These are phyloP conservation scores for Penaeus japonicus DNA, from an alignment of 1,140 invertebrate genomes.

Conservation along the genomic window DNA sequence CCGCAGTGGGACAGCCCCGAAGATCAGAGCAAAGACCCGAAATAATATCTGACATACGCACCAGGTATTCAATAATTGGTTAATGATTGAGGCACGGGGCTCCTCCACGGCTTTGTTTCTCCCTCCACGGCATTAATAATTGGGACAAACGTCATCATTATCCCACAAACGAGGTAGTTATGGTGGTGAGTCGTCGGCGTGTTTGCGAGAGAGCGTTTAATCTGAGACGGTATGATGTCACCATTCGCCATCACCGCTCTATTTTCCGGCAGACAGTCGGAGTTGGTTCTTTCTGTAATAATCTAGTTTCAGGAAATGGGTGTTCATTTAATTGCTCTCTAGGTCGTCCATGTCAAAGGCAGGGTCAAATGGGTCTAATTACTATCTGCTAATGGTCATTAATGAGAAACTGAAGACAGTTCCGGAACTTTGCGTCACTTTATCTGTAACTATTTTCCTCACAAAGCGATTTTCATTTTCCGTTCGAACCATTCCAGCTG, in stretches of 20 bases:
- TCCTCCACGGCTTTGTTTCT: neutral
- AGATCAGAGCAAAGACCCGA: neutral
- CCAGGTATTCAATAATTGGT: constrained; percentile 5
- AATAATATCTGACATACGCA: constrained; percentile 23
- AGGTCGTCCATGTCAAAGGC: neutral
- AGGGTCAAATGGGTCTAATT: constrained; percentile 18
- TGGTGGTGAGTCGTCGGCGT: too few relatives aligned
- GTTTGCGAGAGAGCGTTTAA: too few relatives aligned
- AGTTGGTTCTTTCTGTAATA: too few relatives aligned
- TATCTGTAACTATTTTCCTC: neutral
- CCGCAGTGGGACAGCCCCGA: neutral
- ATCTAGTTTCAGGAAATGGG: too few relatives aligned
- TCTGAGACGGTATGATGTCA: too few relatives aligned
- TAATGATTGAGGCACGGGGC: neutral
- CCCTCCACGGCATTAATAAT: neutral
- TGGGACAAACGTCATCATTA: neutral
- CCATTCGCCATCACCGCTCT: too few relatives aligned
- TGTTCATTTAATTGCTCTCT: too few relatives aligned
- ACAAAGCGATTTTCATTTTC: neutral
- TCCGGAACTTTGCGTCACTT: neutral
- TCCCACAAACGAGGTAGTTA: too few relatives aligned
- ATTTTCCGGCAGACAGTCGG: too few relatives aligned
- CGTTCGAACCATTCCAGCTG: too few relatives aligned
- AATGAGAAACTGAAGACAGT: constrained; percentile 21
- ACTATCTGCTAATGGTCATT: constrained; percentile 37